Evolutionary conservation across 2,888 invertebrate genomes (phyloP).

Genomic region (Acleris cristana): DNA sequence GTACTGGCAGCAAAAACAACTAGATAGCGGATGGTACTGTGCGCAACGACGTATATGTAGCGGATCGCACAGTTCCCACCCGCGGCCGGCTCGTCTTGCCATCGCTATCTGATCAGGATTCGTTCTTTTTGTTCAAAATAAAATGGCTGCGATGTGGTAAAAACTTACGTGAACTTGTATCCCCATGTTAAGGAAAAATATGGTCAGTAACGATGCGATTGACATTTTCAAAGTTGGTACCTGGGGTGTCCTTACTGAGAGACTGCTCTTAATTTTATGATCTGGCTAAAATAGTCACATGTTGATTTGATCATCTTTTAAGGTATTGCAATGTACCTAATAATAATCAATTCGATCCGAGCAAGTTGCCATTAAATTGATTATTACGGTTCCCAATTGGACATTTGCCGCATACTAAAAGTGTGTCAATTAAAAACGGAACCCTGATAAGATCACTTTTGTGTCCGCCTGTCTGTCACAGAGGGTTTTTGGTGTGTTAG

Average conservation of each 20-base stretch:
- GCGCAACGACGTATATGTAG: slow-evolving; percentile 32
- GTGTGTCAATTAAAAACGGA: too few species aligned
- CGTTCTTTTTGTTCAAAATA: slow-evolving; percentile 9
- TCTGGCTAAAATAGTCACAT: background rate
- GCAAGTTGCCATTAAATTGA: too few species aligned
- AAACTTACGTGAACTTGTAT: slow-evolving; percentile 5
- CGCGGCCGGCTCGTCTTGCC: slow-evolving; percentile 23
- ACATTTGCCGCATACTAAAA: too few species aligned
- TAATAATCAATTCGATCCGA: too few species aligned
- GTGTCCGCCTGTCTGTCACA: too few species aligned
- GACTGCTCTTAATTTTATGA: background rate
- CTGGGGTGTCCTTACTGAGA: background rate
- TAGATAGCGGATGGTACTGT: slow-evolving; percentile 29
- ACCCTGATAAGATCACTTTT: too few species aligned
- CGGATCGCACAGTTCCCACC: slow-evolving; percentile 42
- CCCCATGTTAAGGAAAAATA: background rate
- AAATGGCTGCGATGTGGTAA: background rate
- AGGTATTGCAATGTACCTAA: too few species aligned
- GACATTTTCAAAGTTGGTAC: slow-evolving; percentile 4
- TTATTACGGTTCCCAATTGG: too few species aligned
- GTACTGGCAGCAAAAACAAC: slow-evolving; percentile 33
- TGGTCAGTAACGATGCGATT: background rate
- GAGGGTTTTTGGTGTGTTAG: too few species aligned
- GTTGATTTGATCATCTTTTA: background rate
- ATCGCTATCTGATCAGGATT: slow-evolving; percentile 21